Evolutionary conservation across 2,113 vertebrate species (phyloP).

Genomic region (Nothobranchius furzeri): DNA sequence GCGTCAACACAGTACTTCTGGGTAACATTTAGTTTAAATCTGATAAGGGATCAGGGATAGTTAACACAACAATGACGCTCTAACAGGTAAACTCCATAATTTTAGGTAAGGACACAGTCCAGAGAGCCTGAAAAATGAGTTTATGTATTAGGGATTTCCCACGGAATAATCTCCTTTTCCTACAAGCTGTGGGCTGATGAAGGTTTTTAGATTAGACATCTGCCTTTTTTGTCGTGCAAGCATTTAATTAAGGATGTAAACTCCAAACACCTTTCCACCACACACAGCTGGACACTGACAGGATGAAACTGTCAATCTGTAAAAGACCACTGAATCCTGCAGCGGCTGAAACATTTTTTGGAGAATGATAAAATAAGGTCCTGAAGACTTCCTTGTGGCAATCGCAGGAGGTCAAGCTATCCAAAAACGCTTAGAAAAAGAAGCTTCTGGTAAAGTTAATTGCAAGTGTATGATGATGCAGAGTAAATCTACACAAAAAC

Average conservation of each 20-base stretch:
- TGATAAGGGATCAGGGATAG: constrained; percentile 55
- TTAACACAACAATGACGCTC: too few relatives aligned
- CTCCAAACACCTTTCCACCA: too few relatives aligned
- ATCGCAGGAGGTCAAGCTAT: constrained; percentile 20
- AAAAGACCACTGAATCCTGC: constrained; percentile 2
- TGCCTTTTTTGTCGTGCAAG: background rate
- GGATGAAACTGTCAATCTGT: constrained; percentile 21
- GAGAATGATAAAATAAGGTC: constrained; percentile 26
- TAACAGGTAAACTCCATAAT: too few relatives aligned
- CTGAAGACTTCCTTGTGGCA: constrained; percentile 22
- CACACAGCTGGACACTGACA: too few relatives aligned
- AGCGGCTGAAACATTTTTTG: background rate
- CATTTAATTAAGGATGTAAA: too few relatives aligned
- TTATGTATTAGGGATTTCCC: constrained; percentile 54
- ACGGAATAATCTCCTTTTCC: constrained; percentile 35
- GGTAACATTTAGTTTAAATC: constrained; percentile 50
- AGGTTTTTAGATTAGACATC: constrained; percentile 28
- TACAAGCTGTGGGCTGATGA: constrained; percentile 31
- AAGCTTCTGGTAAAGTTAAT: constrained; percentile 23
- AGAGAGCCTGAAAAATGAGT: constrained; percentile 28
- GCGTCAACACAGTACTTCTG: constrained; percentile 10
- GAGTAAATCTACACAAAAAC: constrained; percentile 29
- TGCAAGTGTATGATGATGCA: constrained; percentile 20
- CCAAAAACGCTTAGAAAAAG: constrained; percentile 21
- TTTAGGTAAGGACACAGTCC: constrained; percentile 4